Conservation (phyloP, 2,888 invertebrate genomes). For the Netelia melanura region DNA sequence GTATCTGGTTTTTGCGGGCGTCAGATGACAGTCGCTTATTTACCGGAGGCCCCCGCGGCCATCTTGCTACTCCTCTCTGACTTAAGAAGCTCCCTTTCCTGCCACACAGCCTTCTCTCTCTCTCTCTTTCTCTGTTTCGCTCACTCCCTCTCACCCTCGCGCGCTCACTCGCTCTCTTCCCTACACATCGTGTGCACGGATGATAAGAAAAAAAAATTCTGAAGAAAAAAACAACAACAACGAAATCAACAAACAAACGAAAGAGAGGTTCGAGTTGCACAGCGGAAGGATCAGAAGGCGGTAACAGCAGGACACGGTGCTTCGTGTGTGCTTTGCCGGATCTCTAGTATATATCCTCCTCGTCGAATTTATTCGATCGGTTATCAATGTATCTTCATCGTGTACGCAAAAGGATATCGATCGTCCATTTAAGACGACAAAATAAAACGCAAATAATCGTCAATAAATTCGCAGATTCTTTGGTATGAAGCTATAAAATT, state of each 20-base stretch:
- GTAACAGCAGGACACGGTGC: slow-evolving; percentile 59
- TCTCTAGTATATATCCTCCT: slow-evolving; percentile 32
- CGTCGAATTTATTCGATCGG: slow-evolving; percentile 81
- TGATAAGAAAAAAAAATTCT: slow-evolving; percentile 62
- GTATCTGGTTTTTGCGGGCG: slow-evolving; percentile 84
- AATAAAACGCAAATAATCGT: background rate
- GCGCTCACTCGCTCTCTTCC: slow-evolving; percentile 56
- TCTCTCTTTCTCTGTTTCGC: slow-evolving; percentile 53
- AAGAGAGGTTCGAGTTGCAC: slow-evolving; percentile 34
- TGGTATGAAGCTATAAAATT: slow-evolving; percentile 57
- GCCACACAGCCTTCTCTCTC: slow-evolving; percentile 64
- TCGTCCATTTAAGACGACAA: slow-evolving; percentile 40
- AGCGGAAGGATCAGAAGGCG: slow-evolving; percentile 69
- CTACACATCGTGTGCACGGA: slow-evolving; percentile 71
- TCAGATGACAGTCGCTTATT: slow-evolving; percentile 85
- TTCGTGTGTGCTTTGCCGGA: slow-evolving; percentile 39
- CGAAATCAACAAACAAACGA: slow-evolving; percentile 50
- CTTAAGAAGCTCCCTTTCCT: slow-evolving; percentile 79
- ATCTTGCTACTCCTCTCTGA: slow-evolving; percentile 82
- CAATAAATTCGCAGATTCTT: slow-evolving; percentile 56
- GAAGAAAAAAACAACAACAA: slow-evolving; percentile 58
- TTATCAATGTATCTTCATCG: slow-evolving; percentile 77
- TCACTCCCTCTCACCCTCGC: slow-evolving; percentile 51
- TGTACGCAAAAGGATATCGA: slow-evolving; percentile 40
- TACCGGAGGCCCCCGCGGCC: slow-evolving; percentile 82